A percentile compares a stretch with the other conserved stretches of the same genome.
phyloP scores from a whole-genome alignment of 2,113 vertebrate species.

The Acrocephalus kingi region DNA sequence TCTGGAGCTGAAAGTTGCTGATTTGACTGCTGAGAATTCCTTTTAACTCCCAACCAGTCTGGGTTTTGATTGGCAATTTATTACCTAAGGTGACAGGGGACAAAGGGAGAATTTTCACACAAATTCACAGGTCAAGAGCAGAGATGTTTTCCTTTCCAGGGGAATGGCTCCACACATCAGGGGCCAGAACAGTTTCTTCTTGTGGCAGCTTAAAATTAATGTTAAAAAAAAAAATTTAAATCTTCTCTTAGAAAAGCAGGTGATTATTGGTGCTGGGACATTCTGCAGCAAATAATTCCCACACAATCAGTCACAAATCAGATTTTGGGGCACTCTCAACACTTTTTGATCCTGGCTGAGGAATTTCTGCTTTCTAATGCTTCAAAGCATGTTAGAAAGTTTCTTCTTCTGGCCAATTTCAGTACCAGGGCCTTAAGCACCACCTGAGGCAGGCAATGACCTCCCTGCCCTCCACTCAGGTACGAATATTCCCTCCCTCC shows the following conservation, averaged over 20 bases:
- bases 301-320: background rate
- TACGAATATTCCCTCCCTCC: background rate
- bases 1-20: background rate
- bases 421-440: background rate
- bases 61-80: background rate
- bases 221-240: background rate
- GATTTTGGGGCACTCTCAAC: background rate
- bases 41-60: background rate
- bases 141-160: background rate
- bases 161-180: background rate
- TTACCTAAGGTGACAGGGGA: background rate
- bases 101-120: background rate
- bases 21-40: background rate
- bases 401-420: background rate
- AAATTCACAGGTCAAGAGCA: background rate
- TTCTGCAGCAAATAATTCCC: background rate
- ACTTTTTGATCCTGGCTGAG: background rate
- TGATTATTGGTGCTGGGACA: background rate
- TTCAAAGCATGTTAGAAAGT: background rate
- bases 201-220: background rate
- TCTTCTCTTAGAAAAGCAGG: background rate
- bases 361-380: background rate
- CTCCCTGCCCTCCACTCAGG: background rate
- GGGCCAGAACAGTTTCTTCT: accelerated
- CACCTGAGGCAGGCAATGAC: background rate